Percentiles rank a stretch among this genome's conserved stretches.
phyloP scores from a whole-genome alignment of 2,113 vertebrate genomes.

The Rhinopomastus cyanomelas region DNA sequence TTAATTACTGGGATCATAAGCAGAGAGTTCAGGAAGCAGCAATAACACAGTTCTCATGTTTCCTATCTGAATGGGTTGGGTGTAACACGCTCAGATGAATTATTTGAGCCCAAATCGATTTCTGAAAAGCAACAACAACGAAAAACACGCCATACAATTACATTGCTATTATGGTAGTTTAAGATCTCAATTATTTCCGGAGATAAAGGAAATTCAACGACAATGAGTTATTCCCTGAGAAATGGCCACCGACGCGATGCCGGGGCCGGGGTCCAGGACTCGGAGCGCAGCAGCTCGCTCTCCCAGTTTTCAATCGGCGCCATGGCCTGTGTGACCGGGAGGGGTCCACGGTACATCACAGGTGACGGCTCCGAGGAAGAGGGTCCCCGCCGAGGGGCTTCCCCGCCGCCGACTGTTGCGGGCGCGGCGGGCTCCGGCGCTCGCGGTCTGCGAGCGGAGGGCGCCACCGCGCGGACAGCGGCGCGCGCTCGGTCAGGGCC shows the following conservation, averaged over 20 bases:
- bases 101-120: constrained; percentile 42
- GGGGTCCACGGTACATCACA: no score
- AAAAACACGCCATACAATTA: constrained; percentile 4
- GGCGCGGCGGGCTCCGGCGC: background rate
- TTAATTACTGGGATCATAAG: constrained; percentile 70
- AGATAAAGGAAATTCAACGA: constrained; percentile 1
- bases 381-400: background rate
- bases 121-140: constrained; percentile 29
- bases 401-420: background rate
- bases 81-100: constrained; percentile 47
- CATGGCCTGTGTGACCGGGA: background rate
- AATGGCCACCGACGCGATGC: background rate
- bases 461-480: constrained; percentile 73
- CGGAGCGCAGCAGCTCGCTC: background rate
- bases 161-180: background rate
- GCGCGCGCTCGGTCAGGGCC: no score
- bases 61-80: constrained; percentile 61
- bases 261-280: background rate
- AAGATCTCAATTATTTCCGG: background rate
- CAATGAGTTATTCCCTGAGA: background rate
- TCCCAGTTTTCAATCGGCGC: background rate
- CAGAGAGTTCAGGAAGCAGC: constrained; percentile 65
- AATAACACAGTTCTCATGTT: constrained; percentile 55
- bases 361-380: background rate
- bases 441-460: constrained; percentile 34